Percentiles rank a stretch among this genome's conserved stretches.
These are phyloP conservation scores for Eunapius fragilis DNA, from an alignment of 37 sponge, comb jelly and placozoan species.

Conservation along the genomic window DNA sequence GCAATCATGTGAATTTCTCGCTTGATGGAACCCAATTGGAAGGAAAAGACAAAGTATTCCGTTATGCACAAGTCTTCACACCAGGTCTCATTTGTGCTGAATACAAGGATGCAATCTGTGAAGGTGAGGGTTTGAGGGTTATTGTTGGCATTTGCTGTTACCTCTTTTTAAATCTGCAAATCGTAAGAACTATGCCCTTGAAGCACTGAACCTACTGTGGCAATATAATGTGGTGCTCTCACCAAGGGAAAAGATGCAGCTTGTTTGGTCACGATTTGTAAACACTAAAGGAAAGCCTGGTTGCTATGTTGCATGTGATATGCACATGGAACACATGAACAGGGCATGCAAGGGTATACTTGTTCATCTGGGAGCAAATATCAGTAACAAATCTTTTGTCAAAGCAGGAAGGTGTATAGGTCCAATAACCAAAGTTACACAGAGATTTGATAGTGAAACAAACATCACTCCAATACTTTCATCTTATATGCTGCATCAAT, in stretches of 20 bases:
- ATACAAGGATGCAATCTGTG: slow-evolving; percentile 7
- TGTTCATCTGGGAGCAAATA: slow-evolving; percentile 40
- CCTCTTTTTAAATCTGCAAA: not conserved
- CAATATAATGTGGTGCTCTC: not conserved
- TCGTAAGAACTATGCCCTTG: not conserved
- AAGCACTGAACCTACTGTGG: not conserved
- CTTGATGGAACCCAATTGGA: not conserved
- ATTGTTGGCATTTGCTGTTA: slow-evolving; percentile 13
- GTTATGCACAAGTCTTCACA: not conserved
- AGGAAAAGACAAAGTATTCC: not conserved
- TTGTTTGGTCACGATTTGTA: slow-evolving; percentile 43
- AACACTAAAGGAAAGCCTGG: slow-evolving; percentile 53
- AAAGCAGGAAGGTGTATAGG: slow-evolving; percentile 32
- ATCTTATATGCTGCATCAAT: slow-evolving; percentile 14
- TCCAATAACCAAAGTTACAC: slow-evolving; percentile 25
- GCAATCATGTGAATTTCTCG: not conserved
- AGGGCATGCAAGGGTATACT: slow-evolving; percentile 38
- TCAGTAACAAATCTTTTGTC: not conserved
- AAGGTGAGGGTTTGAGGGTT: slow-evolving; percentile 36
- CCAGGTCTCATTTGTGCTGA: not conserved
- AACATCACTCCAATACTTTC: not conserved
- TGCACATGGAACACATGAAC: slow-evolving; percentile 50
- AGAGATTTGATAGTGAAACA: slow-evolving; percentile 32
- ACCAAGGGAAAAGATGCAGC: slow-evolving; percentile 6
- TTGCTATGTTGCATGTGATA: slow-evolving; percentile 53